Conservation (phyloP, 1,140 invertebrate genomes). For the Chionoecetes opilio region DNA sequence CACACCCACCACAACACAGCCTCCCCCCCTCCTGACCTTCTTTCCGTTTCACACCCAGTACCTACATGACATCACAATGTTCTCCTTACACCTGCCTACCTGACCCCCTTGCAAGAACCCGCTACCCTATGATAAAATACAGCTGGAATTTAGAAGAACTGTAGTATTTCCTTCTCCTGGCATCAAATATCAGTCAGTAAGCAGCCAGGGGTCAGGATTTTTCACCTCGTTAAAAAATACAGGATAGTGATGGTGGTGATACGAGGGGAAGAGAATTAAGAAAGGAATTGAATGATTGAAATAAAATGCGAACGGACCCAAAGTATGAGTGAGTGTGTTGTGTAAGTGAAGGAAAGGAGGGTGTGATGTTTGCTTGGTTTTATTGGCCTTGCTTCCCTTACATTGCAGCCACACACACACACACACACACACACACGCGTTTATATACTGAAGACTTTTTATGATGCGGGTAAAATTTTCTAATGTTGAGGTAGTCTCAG, state of each 20-base stretch:
- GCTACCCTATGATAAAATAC: too few species aligned
- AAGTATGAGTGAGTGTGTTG: neutral
- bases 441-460: neutral
- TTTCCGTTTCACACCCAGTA: neutral
- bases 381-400: neutral
- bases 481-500: neutral
- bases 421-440: constrained; percentile 32
- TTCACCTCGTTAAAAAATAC: neutral
- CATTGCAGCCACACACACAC: neutral
- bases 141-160: too few species aligned
- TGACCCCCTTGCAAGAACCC: neutral
- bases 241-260: neutral
- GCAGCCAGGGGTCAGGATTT: too few species aligned
- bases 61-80: neutral
- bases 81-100: neutral
- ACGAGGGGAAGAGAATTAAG: neutral
- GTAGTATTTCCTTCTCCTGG: too few species aligned
- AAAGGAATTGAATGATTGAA: neutral
- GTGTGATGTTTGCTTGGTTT: too few species aligned
- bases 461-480: neutral
- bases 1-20: neutral
- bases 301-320: neutral
- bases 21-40: neutral
- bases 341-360: neutral
- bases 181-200: too few species aligned